A percentile compares a stretch with the other conserved stretches of the same genome.
Conservation (phyloP, 2,113 vertebrate genomes). For the Laticauda laticaudata region DNA sequence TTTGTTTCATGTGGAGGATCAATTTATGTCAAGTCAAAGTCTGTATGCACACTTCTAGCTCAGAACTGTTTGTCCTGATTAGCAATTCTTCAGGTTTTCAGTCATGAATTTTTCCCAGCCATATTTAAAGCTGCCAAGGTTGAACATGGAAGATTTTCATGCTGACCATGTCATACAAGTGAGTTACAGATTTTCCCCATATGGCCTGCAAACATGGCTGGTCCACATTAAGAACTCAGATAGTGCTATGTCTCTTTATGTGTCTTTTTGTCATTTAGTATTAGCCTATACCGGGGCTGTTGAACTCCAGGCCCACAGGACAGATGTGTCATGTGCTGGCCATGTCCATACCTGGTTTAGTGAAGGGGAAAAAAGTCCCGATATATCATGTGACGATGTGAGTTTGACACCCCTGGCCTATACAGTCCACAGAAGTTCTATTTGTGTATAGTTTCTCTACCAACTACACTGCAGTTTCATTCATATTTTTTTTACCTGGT, state of each 20-base stretch:
- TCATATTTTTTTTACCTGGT: slow-evolving; percentile 80
- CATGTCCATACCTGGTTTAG: too few species aligned
- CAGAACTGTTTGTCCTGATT: not conserved
- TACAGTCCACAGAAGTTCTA: not conserved
- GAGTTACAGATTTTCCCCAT: not conserved
- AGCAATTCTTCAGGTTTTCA: too few species aligned
- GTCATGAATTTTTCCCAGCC: not conserved
- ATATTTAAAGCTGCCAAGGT: not conserved
- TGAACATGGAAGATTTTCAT: not conserved
- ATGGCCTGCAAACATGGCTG: not conserved
- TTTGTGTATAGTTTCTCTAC: not conserved
- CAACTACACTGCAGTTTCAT: not conserved
- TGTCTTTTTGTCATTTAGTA: not conserved
- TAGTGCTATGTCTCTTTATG: not conserved
- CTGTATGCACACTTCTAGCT: too few species aligned
- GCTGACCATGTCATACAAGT: too few species aligned
- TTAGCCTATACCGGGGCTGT: not conserved
- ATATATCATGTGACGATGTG: too few species aligned
- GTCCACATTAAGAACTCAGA: not conserved
- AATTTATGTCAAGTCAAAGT: not conserved
- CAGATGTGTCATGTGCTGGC: too few species aligned
- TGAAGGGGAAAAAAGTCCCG: too few species aligned
- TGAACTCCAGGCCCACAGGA: too few species aligned
- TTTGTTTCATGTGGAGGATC: not conserved
- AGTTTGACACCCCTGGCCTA: not conserved